These are phyloP conservation scores for Calliphora vicina DNA, from an alignment of 1,140 invertebrate species.

Conservation along the genomic window DNA sequence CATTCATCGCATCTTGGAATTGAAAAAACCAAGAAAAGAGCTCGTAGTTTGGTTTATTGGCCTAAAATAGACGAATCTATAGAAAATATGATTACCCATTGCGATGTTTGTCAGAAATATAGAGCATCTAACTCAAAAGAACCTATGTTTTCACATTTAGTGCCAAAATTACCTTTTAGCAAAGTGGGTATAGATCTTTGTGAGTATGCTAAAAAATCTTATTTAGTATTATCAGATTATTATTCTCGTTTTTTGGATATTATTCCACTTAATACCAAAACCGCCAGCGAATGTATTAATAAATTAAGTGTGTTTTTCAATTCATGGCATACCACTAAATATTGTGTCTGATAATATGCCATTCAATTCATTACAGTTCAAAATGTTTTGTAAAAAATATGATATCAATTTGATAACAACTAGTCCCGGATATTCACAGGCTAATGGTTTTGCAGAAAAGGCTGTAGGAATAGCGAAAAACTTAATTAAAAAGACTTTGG, in stretches of 20 bases:
- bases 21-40: constrained; percentile 28
- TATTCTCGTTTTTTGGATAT: constrained; percentile 54
- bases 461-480: constrained; percentile 51
- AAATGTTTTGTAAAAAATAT: constrained; percentile 47
- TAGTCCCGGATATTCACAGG: constrained; percentile 51
- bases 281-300: constrained; percentile 42
- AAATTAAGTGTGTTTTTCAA: constrained; percentile 46
- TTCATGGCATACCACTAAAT: constrained; percentile 48
- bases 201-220: constrained; percentile 34
- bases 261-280: constrained; percentile 45
- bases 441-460: too few species aligned
- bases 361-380: constrained; percentile 45
- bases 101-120: neutral
- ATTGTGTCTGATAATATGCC: constrained; percentile 52
- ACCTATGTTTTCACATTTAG: neutral
- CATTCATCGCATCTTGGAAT: constrained; percentile 31
- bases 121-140: neutral
- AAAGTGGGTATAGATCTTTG: constrained; percentile 3
- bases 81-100: constrained; percentile 1
- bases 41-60: constrained; percentile 20
- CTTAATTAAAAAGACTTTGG: constrained; percentile 47
- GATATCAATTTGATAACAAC: constrained; percentile 45
- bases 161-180: neutral
- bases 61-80: neutral
- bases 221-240: constrained; percentile 55